Evolutionary conservation across 2,113 vertebrate species (phyloP).

Genomic region (Myanophis thanlyinensis): DNA sequence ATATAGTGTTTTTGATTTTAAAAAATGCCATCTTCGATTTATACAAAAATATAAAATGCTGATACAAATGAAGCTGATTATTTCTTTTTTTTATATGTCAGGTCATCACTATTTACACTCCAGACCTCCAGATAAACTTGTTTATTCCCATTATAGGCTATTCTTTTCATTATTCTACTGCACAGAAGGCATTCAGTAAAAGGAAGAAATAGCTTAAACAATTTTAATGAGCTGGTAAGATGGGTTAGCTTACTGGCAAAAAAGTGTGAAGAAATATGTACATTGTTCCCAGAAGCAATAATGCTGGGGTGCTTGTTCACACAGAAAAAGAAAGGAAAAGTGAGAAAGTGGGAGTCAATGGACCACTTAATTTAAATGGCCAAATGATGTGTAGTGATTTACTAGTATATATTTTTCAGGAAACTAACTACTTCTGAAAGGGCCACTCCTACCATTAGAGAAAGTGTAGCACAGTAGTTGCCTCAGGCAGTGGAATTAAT

Average conservation of each 20-base stretch:
- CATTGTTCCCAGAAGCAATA: not conserved
- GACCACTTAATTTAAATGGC: not conserved
- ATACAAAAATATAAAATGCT: not conserved
- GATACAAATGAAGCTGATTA: not conserved
- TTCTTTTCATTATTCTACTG: not conserved
- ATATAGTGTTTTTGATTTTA: conserved; percentile 78
- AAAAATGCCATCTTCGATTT: conserved; percentile 66
- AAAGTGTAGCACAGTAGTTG: not conserved
- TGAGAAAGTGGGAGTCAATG: not conserved
- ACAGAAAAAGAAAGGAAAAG: not conserved
- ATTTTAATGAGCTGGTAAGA: not conserved
- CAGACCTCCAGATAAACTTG: not conserved
- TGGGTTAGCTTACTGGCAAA: not conserved
- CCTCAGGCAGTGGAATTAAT: not conserved
- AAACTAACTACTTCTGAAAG: not conserved
- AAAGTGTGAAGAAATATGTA: not conserved
- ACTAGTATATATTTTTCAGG: not conserved
- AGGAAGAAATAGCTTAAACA: not conserved
- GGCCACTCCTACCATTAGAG: not conserved
- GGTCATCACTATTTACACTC: not conserved
- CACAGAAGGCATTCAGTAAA: not conserved
- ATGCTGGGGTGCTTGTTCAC: not conserved
- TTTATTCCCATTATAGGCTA: not conserved
- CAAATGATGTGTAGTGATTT: not conserved
- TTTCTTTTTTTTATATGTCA: conserved; percentile 5